Evolutionary conservation across 2,797 vertebrate species (phyloP).

Genomic region (Spheniscus humboldti): DNA sequence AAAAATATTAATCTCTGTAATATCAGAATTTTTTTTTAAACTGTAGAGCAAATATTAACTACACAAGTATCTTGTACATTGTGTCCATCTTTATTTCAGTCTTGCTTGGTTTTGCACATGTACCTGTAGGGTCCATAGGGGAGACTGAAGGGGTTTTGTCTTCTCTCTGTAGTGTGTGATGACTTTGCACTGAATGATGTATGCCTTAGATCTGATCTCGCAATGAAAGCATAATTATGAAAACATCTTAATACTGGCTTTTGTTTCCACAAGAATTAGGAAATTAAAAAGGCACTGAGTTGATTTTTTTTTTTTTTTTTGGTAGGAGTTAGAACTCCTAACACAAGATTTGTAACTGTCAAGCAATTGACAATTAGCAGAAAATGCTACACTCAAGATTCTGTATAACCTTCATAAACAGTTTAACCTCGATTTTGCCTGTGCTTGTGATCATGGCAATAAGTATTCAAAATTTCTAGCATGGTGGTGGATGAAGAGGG

Average conservation of each 20-base stretch:
- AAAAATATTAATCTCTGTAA: not conserved
- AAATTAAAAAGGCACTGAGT: not conserved
- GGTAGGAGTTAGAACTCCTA: not conserved
- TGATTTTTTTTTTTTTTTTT: not conserved
- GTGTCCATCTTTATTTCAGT: conserved; percentile 58
- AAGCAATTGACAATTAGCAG: not conserved
- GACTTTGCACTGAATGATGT: conserved; percentile 14
- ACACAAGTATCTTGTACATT: not conserved
- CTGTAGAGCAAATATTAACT: not conserved
- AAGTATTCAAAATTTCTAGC: not conserved
- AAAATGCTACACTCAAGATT: not conserved
- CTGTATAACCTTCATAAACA: not conserved
- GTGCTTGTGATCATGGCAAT: not conserved
- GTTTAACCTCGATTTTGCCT: not conserved
- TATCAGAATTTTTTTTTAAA: not conserved
- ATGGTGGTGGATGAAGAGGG: not conserved
- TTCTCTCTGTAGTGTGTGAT: not conserved
- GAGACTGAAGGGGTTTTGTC: not conserved
- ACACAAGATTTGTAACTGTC: not conserved
- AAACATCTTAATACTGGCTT: not conserved
- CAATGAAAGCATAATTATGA: not conserved
- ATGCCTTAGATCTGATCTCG: conserved; percentile 9
- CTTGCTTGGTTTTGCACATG: conserved; percentile 50
- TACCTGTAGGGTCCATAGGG: not conserved
- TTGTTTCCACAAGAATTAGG: not conserved